Evolutionary conservation across 2,113 vertebrate genomes (phyloP), one percentile per base, ranked within the genome.

Genomic region (Calyptomena viridis): DNA sequence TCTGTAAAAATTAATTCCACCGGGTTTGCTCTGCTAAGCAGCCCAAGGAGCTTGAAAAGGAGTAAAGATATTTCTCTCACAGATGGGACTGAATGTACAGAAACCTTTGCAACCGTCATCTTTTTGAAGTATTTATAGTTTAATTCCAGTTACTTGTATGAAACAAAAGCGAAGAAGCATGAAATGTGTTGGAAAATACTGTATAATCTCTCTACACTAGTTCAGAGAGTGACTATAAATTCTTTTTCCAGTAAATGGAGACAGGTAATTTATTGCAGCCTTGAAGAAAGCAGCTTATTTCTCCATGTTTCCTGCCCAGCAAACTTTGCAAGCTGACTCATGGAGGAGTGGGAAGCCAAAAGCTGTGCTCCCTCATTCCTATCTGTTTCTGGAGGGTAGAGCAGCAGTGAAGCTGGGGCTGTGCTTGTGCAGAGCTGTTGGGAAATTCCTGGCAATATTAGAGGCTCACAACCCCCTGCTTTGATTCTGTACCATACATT

Each of bases 191-290:
- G 88, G 83, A 92, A 95, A 94, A 96, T 77, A 87, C 78, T 93
- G 80, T 25, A 53, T 66, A 67, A 88, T 95, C 79, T 94, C 58
- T 84, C 78, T 81, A 64, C 73, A 58, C 37, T 42, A 73, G 79
- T 95, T 85, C 71, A 82, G 46, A 79, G 80, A 67, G 59, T 28
- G 28, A 84, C 17, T 94, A 94, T 91, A 96, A 94, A 92, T 92
- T 74, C 52, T 85, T 64, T 92, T 95, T 93, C 92, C 88, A 92
- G 88, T 76, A 93, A 95, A 87, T 53, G 53, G 83, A 96, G 93
- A 87, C 82, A 85, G 84, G 87, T 96, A 84, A 96, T 96, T 94
- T 95, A 95, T 94, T 86, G 84, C 67, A 67, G 68, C 73, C 72
- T 94, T 92, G 92, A 85, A 78, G 56, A 88, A 47, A 92, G n/a